Evolutionary conservation across 2,113 vertebrate genomes (phyloP).

Genomic region (Ranitomeya variabilis): DNA sequence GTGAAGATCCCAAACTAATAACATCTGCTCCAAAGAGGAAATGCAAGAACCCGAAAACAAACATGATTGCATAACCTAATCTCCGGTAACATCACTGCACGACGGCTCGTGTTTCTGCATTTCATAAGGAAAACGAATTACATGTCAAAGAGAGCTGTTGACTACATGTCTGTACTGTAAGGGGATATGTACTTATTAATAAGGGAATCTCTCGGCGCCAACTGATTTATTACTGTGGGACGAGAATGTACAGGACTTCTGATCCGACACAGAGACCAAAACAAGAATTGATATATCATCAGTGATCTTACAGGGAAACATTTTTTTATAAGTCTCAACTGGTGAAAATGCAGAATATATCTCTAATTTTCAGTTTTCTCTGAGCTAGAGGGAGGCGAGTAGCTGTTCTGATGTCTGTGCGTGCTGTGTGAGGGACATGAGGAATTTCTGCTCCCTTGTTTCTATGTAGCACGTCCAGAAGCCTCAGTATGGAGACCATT

Average conservation of each 20-base stretch:
- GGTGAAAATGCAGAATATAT: too few species aligned
- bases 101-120: neutral
- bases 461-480: too few species aligned
- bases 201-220: neutral
- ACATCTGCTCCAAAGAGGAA: neutral
- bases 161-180: slow-evolving; percentile 17
- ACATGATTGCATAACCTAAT: slow-evolving; percentile 5
- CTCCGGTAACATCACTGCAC: neutral
- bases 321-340: neutral
- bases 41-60: neutral
- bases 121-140: neutral
- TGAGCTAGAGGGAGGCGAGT: neutral
- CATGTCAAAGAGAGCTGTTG: neutral
- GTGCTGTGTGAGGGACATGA: too few species aligned
- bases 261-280: neutral
- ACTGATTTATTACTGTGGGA: slow-evolving; percentile 10
- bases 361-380: too few species aligned
- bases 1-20: neutral
- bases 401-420: too few species aligned
- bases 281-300: slow-evolving; percentile 8
- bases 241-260: neutral
- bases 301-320: neutral
- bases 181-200: slow-evolving; percentile 4
- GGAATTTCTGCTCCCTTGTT: too few species aligned
- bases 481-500: too few species aligned